Base-by-base conservation (phyloP, 2,113 vertebrate genomes). In the Mastomys natalensis region DNA sequence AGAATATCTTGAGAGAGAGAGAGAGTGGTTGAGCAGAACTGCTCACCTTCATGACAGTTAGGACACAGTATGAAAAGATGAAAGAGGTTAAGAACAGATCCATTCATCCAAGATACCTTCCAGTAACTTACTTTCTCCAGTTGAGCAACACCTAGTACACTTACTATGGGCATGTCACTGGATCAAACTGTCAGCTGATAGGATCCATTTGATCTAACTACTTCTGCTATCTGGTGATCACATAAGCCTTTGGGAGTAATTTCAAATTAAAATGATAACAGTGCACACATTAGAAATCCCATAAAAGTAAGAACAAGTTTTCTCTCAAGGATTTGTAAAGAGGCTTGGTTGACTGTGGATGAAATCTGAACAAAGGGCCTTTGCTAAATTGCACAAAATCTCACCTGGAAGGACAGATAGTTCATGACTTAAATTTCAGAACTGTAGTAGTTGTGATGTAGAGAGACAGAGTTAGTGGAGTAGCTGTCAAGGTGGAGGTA, bases 311-410 rank as follows among this genome's bases (percentile, higher is more conserved):
- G 66, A 62, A 37, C 0, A 13, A 76, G 43, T 15, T 9, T n/a
- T n/a, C 29, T 19, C 4, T 9, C 40, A 43, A 73, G 40, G 4
- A 2, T 48, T 9, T 66, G 12, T 9, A n/a, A 16, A 76, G 16
- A 15, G 26, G 24, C 24, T 13, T 58, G 21, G 19, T 8, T 16
- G 21, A 4, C 64, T 0, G 0, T 68, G 3, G 3, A 13, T 55
- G 66, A 58, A 60, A 22, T 93, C 64, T 16, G 31, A 58, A 34
- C 3, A 68, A 43, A 5, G 2, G 51, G 31, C 0, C 31, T 73
- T 11, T 19, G n/a, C 5, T 53, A n/a, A 82, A 22, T 6, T 34
- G 81, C 26, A 43, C 45, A 55, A 85, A 58, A 45, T 70, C 4
- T 81, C 22, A 73, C 29, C 55, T 60, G 6, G 70, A 58, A 84